Percentiles rank a stretch among this genome's conserved stretches.
Conservation (phyloP, 2,888 invertebrate genomes). For the Epsilonema sp. region DNA sequence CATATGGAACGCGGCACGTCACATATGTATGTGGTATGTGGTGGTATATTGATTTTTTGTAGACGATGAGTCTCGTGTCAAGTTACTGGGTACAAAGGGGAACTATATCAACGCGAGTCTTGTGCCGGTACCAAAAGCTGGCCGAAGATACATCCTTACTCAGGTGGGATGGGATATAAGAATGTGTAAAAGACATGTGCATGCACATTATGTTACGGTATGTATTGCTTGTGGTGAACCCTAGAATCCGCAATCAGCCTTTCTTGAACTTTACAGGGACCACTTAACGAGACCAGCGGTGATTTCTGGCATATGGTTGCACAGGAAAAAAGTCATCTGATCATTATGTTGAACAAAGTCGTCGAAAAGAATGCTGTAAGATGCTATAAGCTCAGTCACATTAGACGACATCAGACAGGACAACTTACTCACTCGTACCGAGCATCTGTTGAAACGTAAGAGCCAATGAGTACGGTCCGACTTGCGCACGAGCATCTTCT, state of each 20-base stretch:
- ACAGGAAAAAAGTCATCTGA: constrained; percentile 15
- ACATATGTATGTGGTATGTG: too few relatives aligned
- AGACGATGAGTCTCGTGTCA: constrained; percentile 21
- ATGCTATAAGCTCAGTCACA: constrained; percentile 87
- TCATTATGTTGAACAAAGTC: constrained; percentile 21
- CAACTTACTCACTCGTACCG: too few relatives aligned
- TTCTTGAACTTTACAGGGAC: constrained; percentile 14
- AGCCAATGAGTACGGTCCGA: too few relatives aligned
- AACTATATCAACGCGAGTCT: constrained; percentile 24
- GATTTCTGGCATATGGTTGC: constrained; percentile 25
- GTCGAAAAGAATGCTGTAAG: constrained; percentile 39
- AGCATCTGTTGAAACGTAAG: too few relatives aligned
- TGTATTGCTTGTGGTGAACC: neutral
- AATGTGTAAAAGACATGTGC: too few relatives aligned
- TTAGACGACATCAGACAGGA: too few relatives aligned
- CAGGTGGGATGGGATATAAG: too few relatives aligned
- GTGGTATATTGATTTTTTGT: too few relatives aligned
- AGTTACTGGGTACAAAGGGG: constrained; percentile 8
- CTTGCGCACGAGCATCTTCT: too few relatives aligned
- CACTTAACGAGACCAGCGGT: constrained; percentile 15
- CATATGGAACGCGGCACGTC: too few relatives aligned
- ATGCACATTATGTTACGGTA: neutral
- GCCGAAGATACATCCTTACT: constrained; percentile 18
- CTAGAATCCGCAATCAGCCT: neutral
- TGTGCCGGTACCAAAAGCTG: constrained; percentile 13